These are phyloP conservation scores for Desoria tigrina DNA, from an alignment of 2,888 invertebrate species.

Conservation along the genomic window DNA sequence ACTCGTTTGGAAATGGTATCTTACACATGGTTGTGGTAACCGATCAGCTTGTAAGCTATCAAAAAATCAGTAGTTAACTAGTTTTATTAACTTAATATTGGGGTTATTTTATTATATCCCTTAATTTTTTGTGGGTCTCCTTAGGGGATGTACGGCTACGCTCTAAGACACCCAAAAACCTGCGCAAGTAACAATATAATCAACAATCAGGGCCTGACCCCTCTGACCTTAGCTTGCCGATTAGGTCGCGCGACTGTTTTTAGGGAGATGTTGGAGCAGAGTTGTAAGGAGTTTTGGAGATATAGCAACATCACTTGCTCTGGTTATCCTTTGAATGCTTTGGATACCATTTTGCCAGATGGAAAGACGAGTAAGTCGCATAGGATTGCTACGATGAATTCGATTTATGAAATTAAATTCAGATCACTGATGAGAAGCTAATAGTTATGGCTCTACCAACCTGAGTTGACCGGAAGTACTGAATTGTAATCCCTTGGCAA, in stretches of 20 bases:
- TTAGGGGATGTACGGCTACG: constrained; percentile 98
- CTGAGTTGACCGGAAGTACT: too few species aligned
- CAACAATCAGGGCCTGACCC: constrained; percentile 88
- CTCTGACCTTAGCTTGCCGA: constrained; percentile 93
- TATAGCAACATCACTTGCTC: constrained; percentile 99
- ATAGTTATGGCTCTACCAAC: background rate
- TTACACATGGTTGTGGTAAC: constrained; percentile 99
- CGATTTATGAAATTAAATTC: too few species aligned
- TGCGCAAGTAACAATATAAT: constrained; percentile 89
- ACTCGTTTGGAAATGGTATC: constrained; percentile 96
- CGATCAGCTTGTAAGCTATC: constrained; percentile 77
- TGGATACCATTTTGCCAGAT: constrained; percentile 92
- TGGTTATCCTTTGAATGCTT: constrained; percentile 91
- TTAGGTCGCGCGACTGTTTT: constrained; percentile 95
- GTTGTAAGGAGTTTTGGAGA: constrained; percentile 94
- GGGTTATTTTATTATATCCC: too few species aligned
- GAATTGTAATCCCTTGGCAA: too few species aligned
- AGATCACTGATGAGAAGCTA: too few species aligned
- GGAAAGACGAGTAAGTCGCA: constrained; percentile 81
- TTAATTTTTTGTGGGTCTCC: background rate
- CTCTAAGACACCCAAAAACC: constrained; percentile 87
- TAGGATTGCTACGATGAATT: too few species aligned
- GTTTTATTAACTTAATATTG: background rate
- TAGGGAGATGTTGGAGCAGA: constrained; percentile 95
- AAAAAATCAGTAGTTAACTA: constrained; percentile 11